Evolutionary conservation across 2,888 invertebrate genomes (phyloP).

Genomic region (Brachypterus glaber): DNA sequence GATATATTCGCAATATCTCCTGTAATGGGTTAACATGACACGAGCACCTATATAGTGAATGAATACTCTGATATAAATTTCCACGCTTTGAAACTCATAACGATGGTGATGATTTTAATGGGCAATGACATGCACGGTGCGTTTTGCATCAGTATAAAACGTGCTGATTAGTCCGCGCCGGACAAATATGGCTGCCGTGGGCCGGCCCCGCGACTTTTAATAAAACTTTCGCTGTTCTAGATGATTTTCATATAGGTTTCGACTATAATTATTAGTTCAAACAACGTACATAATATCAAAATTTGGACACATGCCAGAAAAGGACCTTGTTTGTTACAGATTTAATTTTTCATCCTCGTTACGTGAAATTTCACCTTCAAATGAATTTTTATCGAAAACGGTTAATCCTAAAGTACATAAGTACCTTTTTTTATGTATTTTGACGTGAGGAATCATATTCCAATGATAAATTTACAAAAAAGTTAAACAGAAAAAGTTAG

Average conservation of each 20-base stretch:
- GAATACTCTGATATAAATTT: conserved; percentile 30
- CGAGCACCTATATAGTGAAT: conserved; percentile 24
- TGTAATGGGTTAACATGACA: conserved; percentile 21
- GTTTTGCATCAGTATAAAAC: conserved; percentile 36
- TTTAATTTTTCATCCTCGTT: too few relatives aligned
- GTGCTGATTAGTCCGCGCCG: conserved; percentile 38
- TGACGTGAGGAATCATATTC: too few relatives aligned
- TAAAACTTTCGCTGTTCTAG: conserved; percentile 26
- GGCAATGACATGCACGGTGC: conserved; percentile 38
- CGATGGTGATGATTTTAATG: conserved; percentile 38
- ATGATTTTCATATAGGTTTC: conserved; percentile 32
- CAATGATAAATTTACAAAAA: too few relatives aligned
- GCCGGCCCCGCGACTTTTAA: conserved; percentile 29
- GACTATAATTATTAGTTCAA: conserved; percentile 34
- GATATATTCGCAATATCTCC: conserved; percentile 14
- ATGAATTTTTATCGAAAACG: too few relatives aligned
- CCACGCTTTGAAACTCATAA: conserved; percentile 32
- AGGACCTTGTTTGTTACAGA: too few relatives aligned
- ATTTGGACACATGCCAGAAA: too few relatives aligned
- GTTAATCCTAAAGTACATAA: too few relatives aligned
- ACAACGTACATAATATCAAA: conserved; percentile 30
- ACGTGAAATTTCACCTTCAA: too few relatives aligned
- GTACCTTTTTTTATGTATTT: too few relatives aligned
- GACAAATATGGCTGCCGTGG: conserved; percentile 32
- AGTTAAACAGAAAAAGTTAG: too few relatives aligned